Evolutionary conservation across 2,797 vertebrate species (phyloP).

Genomic region (Otus scops): DNA sequence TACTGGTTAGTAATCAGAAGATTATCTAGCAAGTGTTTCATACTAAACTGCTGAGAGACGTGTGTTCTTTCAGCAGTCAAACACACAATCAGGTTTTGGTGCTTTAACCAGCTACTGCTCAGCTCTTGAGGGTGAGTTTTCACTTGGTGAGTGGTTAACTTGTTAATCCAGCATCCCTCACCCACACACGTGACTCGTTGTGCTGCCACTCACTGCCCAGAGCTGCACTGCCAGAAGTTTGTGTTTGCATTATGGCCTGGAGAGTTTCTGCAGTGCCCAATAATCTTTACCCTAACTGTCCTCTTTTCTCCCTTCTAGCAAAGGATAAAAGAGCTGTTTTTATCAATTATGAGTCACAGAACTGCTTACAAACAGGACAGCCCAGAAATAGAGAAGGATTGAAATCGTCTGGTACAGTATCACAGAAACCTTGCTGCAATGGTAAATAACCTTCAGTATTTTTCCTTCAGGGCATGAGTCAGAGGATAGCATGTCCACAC

Average conservation of each 20-base stretch:
- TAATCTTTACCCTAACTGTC: background rate
- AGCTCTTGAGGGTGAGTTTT: background rate
- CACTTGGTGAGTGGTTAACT: background rate
- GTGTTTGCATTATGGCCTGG: background rate
- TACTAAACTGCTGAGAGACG: background rate
- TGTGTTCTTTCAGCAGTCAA: background rate
- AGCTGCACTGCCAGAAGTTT: background rate
- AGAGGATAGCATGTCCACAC: constrained; percentile 96
- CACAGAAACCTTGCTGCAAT: background rate
- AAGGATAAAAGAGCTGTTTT: background rate
- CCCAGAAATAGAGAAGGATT: background rate
- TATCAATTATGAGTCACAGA: background rate
- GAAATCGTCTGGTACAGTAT: background rate
- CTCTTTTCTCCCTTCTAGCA: background rate
- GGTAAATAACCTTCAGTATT: background rate
- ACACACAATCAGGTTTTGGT: background rate
- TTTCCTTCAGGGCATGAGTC: constrained; percentile 91
- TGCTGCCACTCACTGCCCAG: background rate
- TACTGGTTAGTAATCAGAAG: background rate
- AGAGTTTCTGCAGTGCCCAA: background rate
- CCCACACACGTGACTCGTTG: fast-evolving
- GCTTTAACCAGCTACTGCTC: background rate
- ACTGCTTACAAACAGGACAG: background rate
- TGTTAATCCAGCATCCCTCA: background rate
- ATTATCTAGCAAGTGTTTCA: background rate